Evolutionary conservation across 2,797 vertebrate genomes (phyloP), one percentile per base, ranked within the genome.

Genomic region (Avahi laniger): DNA sequence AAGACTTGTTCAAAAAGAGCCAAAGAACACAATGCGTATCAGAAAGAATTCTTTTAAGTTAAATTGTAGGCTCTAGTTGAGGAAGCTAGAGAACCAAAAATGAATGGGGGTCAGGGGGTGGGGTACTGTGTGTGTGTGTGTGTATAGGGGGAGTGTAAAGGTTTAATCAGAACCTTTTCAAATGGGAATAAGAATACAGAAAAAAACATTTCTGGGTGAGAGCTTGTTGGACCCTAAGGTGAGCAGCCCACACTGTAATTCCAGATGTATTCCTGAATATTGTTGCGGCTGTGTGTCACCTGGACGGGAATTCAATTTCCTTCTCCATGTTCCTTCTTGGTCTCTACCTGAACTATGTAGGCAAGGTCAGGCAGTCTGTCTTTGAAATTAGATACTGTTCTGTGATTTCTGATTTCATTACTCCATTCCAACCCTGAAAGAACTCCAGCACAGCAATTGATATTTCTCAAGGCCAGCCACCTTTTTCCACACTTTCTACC

Each of bases 351-450:
- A 97, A 96, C 96, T 92, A 38, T 69, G 86, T 6, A 89, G 83
- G 83, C 67, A 82, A 94, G 93, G 97, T 93, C 97, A 97, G 82
- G 41, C 88, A 73, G 83, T 89, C 46, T 87, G 94, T 93, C 96
- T 98, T 97, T 97, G 97, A 97, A 95, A 97, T 94, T 63, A 89
- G 91, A 97, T 97, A 93, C 93, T 3, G 0, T 46, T 70, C 54
- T 28, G 18, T 80, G 83, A 96, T 70, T 97, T 93, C 89, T 92
- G 89, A 91, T 91, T 94, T 96, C 97, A 96, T 97, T 70, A 93
- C 72, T 95, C 76, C 93, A 82, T 95, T 93, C 93, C 95, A 79
- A 33, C 79, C 57, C 89, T 50, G 12, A 87, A 50, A 96, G 89
- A 94, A 85, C 76, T 67, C 79, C 89, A 88, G 67, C 28, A 86